These are phyloP conservation scores for Erinaceus europaeus DNA, from an alignment of 2,113 vertebrate genomes.

Conservation along the genomic window DNA sequence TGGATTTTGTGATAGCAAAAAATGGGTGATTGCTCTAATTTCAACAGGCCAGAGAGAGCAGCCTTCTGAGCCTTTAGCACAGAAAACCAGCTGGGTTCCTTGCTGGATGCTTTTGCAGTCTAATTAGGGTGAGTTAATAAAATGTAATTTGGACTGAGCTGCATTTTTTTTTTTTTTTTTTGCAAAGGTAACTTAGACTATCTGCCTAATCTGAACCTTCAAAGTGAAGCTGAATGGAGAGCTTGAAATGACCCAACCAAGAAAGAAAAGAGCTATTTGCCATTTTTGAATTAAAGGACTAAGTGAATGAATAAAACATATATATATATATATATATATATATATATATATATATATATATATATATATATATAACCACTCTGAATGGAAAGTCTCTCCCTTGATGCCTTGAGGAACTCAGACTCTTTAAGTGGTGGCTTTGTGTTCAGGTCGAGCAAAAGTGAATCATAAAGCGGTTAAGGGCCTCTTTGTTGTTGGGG, in stretches of 20 bases:
- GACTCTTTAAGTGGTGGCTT: fast-evolving
- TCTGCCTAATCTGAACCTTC: background rate
- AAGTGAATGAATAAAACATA: background rate
- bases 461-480: background rate
- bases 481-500: background rate
- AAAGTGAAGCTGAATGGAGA: background rate
- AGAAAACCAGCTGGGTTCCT: slow-evolving; percentile 1
- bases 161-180: slow-evolving; percentile 46
- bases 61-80: background rate
- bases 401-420: background rate
- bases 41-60: background rate
- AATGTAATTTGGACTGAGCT: slow-evolving; percentile 14
- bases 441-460: background rate
- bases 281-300: slow-evolving; percentile 20
- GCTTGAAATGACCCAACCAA: background rate
- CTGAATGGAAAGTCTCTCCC: fast-evolving
- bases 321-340: too few species aligned
- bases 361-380: too few species aligned
- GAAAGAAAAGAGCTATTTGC: background rate
- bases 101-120: background rate
- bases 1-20: slow-evolving; percentile 46
- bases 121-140: slow-evolving; percentile 57
- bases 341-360: too few species aligned
- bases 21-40: slow-evolving; percentile 16
- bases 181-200: slow-evolving; percentile 26